Evolutionary conservation across 2,888 invertebrate species (phyloP), one percentile per base, ranked within the genome.

Genomic region (Apamea crenata): DNA sequence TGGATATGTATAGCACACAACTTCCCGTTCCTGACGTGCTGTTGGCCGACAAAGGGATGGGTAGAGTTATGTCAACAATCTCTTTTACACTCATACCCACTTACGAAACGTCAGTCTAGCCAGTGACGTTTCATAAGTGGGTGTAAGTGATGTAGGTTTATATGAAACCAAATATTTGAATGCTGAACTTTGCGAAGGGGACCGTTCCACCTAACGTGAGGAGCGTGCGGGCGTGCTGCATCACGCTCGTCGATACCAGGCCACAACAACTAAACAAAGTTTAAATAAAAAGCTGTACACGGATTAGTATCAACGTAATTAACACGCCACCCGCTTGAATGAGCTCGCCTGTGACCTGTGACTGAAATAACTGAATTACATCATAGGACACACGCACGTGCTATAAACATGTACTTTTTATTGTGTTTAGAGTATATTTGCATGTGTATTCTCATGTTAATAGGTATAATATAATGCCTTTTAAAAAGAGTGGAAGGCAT

Each of bases 241-340:
- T 4, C 50, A 40, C 8, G 63, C 29, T 53, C 25, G 18, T 40
- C 25, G 36, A 56, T 29, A 65, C 25, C 40, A 44, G 14, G n/a
- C 32, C 18, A 36, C 21, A 74, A 74, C n/a, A 72, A 66, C 59
- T 61, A 59, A 16, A 67, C 59, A 67, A 80, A 67, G 50, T 32
- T 36, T 1, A 67, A 61, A 53, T 40, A 40, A 65, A 68, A 74
- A 66, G 16, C 36, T 1, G 10, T n/a, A 14, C 16, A 32, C 36
- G 6, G 69, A 71, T 74, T 36, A 21, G 12, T 70, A 82, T 79
- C 70, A 50, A 29, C 16, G 7, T 6, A 29, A 36, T 59, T 50
- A 40, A 6, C 68, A 68, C 70, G 61, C 74, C 1, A 50, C 47
- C 36, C 32, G 68, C 72, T 75, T 84, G 80, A 84, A 84, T 80